phyloP scores from a whole-genome alignment of 2,888 invertebrate genomes.

The Drosophila mettleri region DNA sequence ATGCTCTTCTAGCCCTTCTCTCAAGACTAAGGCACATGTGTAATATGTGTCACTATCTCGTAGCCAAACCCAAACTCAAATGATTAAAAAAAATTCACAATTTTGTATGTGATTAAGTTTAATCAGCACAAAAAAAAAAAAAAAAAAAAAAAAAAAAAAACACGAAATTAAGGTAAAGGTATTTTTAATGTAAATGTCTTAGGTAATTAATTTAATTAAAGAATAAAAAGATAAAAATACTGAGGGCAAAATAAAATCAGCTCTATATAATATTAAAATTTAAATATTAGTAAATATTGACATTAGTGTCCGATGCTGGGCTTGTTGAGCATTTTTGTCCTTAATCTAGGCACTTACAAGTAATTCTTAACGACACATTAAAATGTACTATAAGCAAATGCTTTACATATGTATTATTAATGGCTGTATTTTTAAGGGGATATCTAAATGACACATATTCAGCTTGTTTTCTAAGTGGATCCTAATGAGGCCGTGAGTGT shows the following conservation, averaged over 20 bases:
- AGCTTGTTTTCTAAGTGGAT: constrained; percentile 26
- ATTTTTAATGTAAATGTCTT: constrained; percentile 20
- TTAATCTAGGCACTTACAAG: constrained; percentile 36
- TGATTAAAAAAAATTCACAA: constrained; percentile 7
- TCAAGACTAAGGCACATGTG: constrained; percentile 54
- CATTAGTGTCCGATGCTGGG: constrained; percentile 30
- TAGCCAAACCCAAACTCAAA: constrained; percentile 12
- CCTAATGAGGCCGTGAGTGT: constrained; percentile 68
- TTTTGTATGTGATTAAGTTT: constrained; percentile 28
- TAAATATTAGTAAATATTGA: constrained; percentile 45
- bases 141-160: constrained; percentile 33
- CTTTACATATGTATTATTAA: constrained; percentile 17
- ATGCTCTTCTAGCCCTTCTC: constrained; percentile 35
- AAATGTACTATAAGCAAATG: constrained; percentile 33
- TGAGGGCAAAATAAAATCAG: constrained; percentile 33
- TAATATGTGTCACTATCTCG: constrained; percentile 22
- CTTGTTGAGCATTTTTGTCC: constrained; percentile 33
- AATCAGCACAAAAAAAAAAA: constrained; percentile 39
- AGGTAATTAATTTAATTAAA: constrained; percentile 15
- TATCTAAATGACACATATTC: constrained; percentile 24
- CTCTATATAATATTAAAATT: background rate
- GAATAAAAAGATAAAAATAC: constrained; percentile 35
- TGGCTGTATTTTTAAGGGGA: constrained; percentile 25
- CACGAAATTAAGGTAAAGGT: constrained; percentile 32
- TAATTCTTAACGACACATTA: constrained; percentile 39